These are phyloP conservation scores for Ommatoiulus sabulosus DNA, from an alignment of 2,888 invertebrate genomes.

Conservation along the genomic window DNA sequence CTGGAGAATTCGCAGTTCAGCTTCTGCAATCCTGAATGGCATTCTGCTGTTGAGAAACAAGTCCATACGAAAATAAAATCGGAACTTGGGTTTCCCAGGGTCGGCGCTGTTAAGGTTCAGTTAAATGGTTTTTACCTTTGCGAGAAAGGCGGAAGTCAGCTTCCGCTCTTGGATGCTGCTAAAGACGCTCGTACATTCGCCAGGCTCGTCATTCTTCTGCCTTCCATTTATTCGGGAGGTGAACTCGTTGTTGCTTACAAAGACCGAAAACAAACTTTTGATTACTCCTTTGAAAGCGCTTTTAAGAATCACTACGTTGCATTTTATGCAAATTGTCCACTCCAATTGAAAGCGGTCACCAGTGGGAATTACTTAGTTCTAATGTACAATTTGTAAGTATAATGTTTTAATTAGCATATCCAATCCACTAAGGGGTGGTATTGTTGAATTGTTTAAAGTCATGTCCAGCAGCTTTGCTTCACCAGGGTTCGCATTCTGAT, in stretches of 20 bases:
- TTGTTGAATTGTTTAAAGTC: too few species aligned
- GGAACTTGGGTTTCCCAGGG: neutral
- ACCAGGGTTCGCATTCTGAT: too few species aligned
- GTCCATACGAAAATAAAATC: neutral
- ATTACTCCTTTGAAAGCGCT: neutral
- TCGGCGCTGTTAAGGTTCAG: neutral
- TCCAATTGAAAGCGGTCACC: neutral
- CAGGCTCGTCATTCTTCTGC: neutral
- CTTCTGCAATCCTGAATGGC: neutral
- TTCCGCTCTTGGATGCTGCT: neutral
- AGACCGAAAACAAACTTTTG: neutral
- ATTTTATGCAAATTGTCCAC: neutral
- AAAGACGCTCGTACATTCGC: neutral
- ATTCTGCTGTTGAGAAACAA: neutral
- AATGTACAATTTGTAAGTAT: neutral
- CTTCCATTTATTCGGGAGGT: neutral
- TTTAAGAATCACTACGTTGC: neutral
- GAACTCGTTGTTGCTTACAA: neutral
- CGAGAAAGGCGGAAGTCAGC: neutral
- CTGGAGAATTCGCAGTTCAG: neutral
- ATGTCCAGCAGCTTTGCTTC: too few species aligned
- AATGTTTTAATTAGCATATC: too few species aligned
- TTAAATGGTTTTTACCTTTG: neutral
- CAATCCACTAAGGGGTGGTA: too few species aligned
- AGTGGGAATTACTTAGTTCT: neutral